Conservation (phyloP, 2,113 vertebrate genomes). For the Muntiacus reevesi region DNA sequence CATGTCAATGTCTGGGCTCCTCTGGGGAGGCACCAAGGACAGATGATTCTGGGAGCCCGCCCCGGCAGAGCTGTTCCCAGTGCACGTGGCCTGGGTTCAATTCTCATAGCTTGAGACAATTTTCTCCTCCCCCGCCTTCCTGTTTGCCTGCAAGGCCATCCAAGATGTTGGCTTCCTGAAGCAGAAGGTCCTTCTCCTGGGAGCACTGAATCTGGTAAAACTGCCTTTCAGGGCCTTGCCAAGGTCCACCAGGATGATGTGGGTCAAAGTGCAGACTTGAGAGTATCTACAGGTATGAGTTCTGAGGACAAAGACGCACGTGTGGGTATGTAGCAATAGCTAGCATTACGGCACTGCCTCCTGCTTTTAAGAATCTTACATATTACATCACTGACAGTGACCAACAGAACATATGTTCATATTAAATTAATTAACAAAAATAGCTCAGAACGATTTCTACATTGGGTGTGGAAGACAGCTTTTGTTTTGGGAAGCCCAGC, state of each 20-base stretch:
- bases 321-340: fast-evolving
- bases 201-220: neutral
- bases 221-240: neutral
- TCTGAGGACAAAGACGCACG: neutral
- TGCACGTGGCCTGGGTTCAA: neutral
- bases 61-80: neutral
- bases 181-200: neutral
- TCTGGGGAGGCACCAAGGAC: neutral
- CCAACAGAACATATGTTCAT: neutral
- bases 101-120: neutral
- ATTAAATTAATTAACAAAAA: constrained; percentile 27
- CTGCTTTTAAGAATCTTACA: neutral
- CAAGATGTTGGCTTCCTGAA: constrained; percentile 3
- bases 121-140: neutral
- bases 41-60: neutral
- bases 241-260: neutral
- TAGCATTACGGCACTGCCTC: neutral
- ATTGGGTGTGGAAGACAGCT: neutral
- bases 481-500: neutral
- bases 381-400: neutral
- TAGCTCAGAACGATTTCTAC: neutral
- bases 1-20: neutral
- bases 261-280: neutral
- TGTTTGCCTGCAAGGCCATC: neutral
- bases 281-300: neutral